A percentile compares a stretch with the other conserved stretches of the same genome.
Conservation (phyloP, 2,797 vertebrate genomes). For the Psittacula echo region DNA sequence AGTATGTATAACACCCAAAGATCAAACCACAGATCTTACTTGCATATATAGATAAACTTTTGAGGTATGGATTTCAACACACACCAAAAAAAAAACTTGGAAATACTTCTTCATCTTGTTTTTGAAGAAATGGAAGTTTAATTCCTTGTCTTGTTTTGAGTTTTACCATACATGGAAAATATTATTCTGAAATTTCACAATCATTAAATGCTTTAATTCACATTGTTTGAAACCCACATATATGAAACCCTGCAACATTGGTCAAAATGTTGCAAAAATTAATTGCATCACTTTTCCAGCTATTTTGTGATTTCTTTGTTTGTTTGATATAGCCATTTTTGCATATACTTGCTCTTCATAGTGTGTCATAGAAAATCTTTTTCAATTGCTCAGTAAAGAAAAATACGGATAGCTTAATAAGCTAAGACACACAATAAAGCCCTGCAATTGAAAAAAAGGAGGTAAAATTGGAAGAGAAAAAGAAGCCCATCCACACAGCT, state of each 20-base stretch:
- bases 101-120: not conserved
- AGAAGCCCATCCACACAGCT: not conserved
- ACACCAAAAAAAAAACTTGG: too few species aligned
- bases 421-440: not conserved
- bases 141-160: not conserved
- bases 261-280: not conserved
- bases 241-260: accelerated
- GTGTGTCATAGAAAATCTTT: not conserved
- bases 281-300: not conserved
- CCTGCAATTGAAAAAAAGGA: not conserved
- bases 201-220: not conserved
- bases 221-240: not conserved
- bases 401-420: not conserved
- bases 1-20: not conserved
- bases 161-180: not conserved
- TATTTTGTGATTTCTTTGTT: not conserved
- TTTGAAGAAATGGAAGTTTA: not conserved
- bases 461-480: not conserved
- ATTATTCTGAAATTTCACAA: not conserved
- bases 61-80: not conserved
- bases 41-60: not conserved
- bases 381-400: not conserved
- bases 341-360: not conserved
- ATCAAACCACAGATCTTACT: not conserved
- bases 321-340: not conserved